Percentiles rank a stretch among this genome's conserved stretches.
Evolutionary conservation across 2,113 vertebrate genomes (phyloP).

Genomic region (Syngnathus scovelli): DNA sequence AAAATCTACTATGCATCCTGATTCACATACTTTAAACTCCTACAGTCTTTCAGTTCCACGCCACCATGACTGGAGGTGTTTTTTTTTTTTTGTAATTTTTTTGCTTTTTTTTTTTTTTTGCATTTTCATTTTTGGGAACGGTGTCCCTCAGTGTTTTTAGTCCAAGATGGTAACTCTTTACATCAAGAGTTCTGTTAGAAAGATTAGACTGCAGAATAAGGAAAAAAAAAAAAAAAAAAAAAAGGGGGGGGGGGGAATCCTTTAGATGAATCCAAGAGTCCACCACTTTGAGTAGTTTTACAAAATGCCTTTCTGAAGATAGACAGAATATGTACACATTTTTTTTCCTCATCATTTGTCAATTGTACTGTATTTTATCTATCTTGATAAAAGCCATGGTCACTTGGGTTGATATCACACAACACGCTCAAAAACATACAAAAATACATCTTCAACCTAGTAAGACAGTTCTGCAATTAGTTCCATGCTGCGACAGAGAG

Average conservation of each 20-base stretch:
- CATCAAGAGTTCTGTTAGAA: conserved; percentile 52
- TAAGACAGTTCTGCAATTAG: conserved; percentile 92
- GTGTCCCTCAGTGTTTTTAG: conserved; percentile 69
- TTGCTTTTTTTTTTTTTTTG: conserved; percentile 22
- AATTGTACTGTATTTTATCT: conserved; percentile 17
- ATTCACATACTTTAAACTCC: conserved; percentile 88
- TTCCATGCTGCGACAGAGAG: conserved; percentile 96
- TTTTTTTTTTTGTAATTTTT: neutral
- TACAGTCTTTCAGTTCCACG: conserved; percentile 83
- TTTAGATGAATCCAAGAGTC: conserved; percentile 72
- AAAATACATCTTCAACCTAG: conserved; percentile 99
- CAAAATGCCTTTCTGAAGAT: conserved; percentile 75
- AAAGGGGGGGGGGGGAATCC: conserved; percentile 54
- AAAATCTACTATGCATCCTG: conserved; percentile 93
- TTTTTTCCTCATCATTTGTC: conserved; percentile 17
- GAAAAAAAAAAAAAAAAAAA: conserved; percentile 33
- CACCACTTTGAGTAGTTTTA: conserved; percentile 71
- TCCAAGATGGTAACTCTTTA: conserved; percentile 54
- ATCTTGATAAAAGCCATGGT: conserved; percentile 67
- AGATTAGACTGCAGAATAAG: conserved; percentile 57
- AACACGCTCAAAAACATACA: conserved; percentile 97
- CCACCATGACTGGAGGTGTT: conserved; percentile 54
- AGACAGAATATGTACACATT: conserved; percentile 85
- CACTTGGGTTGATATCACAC: conserved; percentile 95
- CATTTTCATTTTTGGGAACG: conserved; percentile 61